Evolutionary conservation across 2,113 vertebrate species (phyloP).

Genomic region (Colaptes auratus): DNA sequence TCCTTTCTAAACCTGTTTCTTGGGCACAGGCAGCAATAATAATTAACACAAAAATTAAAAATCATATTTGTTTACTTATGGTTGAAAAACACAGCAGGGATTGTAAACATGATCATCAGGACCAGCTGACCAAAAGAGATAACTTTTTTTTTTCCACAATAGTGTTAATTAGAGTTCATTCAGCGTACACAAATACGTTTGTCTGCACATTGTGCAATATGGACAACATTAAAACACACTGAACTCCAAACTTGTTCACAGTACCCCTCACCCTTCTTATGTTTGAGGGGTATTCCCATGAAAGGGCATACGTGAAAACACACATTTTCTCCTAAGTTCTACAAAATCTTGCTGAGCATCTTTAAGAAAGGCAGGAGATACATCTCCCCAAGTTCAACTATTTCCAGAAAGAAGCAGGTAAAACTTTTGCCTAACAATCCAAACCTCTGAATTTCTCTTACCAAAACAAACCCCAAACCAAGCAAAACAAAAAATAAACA

Average conservation of each 20-base stretch:
- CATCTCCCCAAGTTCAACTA: neutral
- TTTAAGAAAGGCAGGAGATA: neutral
- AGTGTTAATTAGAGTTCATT: neutral
- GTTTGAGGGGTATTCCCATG: neutral
- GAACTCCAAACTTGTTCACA: neutral
- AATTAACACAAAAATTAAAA: neutral
- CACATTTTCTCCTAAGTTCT: neutral
- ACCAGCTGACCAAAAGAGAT: neutral
- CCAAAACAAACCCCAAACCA: neutral
- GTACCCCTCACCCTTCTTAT: neutral
- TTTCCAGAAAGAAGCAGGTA: neutral
- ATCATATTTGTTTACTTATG: neutral
- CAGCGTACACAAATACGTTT: neutral
- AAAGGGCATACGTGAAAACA: neutral
- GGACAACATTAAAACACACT: neutral
- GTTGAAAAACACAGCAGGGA: neutral
- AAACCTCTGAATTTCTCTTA: neutral
- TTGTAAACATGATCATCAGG: neutral
- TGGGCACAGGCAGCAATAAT: neutral
- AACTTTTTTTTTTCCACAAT: neutral
- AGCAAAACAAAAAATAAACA: neutral
- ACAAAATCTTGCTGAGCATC: neutral
- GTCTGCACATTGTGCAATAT: neutral
- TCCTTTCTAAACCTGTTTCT: neutral
- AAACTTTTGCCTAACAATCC: conserved; percentile 35